Percentiles rank a stretch among this genome's conserved stretches.
Evolutionary conservation across 2,113 vertebrate genomes (phyloP).

Genomic region (Delphinus delphis): DNA sequence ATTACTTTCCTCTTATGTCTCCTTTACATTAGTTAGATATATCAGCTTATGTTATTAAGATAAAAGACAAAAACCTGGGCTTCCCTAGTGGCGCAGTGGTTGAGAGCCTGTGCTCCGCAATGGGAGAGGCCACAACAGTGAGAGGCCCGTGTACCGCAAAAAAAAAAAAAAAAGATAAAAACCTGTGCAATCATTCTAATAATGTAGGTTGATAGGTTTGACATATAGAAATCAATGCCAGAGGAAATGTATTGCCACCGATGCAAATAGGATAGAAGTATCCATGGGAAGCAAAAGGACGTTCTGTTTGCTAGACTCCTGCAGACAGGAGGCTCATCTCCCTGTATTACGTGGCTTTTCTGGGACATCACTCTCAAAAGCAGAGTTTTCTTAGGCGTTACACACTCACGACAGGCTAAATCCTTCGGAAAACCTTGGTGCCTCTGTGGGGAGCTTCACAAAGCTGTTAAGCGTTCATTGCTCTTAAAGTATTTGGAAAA

Average conservation of each 20-base stretch:
- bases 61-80: background rate
- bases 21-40: background rate
- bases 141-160: too few relatives aligned
- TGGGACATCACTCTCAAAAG: conserved; percentile 63
- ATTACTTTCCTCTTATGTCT: conserved; percentile 1
- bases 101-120: too few relatives aligned
- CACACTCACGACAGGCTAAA: conserved; percentile 54
- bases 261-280: background rate
- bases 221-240: background rate
- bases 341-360: conserved; percentile 68
- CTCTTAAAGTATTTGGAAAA: conserved; percentile 68
- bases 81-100: too few relatives aligned
- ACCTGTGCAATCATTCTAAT: background rate
- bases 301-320: background rate
- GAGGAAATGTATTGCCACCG: background rate
- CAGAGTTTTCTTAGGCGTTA: conserved; percentile 67
- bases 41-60: background rate
- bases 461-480: conserved; percentile 49
- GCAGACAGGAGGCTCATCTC: conserved; percentile 34
- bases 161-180: background rate
- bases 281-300: background rate
- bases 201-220: background rate
- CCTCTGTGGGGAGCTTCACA: conserved; percentile 14
- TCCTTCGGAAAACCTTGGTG: conserved; percentile 67
- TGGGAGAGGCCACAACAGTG: too few relatives aligned